Evolutionary conservation across 2,113 vertebrate species (phyloP).

Genomic region (human (Homo sapiens)): DNA sequence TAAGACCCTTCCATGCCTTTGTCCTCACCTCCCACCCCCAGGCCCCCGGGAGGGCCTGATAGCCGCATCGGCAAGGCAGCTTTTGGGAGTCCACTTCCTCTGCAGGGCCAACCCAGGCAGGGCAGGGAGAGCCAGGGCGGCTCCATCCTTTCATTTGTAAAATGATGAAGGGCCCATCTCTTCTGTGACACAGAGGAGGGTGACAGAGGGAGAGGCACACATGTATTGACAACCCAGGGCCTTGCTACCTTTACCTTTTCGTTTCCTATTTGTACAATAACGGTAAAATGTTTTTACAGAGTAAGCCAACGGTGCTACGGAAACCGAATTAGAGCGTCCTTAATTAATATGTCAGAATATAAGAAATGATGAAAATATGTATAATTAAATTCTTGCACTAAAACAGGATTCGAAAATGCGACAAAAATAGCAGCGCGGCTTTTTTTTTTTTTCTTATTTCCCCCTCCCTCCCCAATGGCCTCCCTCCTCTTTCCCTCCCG

Average conservation of each 20-base stretch:
- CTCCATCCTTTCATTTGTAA: conserved; percentile 55
- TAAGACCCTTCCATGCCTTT: accelerated
- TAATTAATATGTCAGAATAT: conserved; percentile 88
- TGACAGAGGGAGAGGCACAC: accelerated
- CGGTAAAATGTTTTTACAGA: conserved; percentile 85
- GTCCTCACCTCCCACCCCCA: accelerated
- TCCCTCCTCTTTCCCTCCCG: accelerated
- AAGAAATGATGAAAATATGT: conserved; percentile 86
- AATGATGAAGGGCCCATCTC: conserved; percentile 64
- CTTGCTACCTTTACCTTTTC: conserved; percentile 77
- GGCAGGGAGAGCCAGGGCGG: accelerated
- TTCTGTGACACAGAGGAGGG: conserved; percentile 41
- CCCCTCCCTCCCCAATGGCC: accelerated
- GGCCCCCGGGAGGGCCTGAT: not conserved
- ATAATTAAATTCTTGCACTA: conserved; percentile 85
- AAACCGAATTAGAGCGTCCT: conserved; percentile 82
- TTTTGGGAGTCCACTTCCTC: not conserved
- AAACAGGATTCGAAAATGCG: conserved; percentile 79
- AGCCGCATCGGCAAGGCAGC: too few relatives aligned
- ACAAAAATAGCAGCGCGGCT: conserved; percentile 78
- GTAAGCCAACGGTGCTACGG: conserved; percentile 76
- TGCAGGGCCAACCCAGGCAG: too few relatives aligned
- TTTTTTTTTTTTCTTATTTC: not conserved
- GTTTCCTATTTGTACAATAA: conserved; percentile 83
- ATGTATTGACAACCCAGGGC: conserved; percentile 39